Evolutionary conservation across 37 sponge, comb jelly and placozoan species (phyloP), one percentile per base, ranked within the genome.

Genomic region (Oopsacas minuta): DNA sequence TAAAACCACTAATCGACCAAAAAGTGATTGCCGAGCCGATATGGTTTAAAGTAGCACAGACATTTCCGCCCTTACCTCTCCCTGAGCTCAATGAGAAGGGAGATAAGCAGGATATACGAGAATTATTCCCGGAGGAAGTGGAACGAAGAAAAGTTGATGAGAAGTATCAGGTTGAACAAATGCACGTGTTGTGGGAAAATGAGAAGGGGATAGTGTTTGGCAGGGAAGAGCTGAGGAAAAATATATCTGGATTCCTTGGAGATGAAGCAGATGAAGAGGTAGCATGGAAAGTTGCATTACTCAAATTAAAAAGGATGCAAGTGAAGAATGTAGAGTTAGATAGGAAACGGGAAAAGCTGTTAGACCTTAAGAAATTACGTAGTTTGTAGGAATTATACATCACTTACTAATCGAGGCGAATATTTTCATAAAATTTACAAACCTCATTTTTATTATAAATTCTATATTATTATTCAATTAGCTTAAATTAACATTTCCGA

Each of bases 1-100:
- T 61, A 5, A 10, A n/a, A 61, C 75, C 75, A 34, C 75, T 61
- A 61, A n/a, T 61, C 75, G 75, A 61, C 1, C 75, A 61, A n/a
- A n/a, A 61, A 5, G 30, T 61, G 30, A 61, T 61, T 61, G 75
- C 75, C 3, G 75, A 61, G 22, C 75, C 75, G 75, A 61, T 61
- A 32, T 61, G 75, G 75, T n/a, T 61, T 5, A 61, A 61, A 61
- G 75, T 12, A 3, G 75, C 75, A 3, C 32, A 61, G 75, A 12
- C 75, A 3, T 61, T 61, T 61, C 75, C 75, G 17, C 75, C 75
- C 75, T 34, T 61, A 3, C 75, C 75, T 12, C 75, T 34, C 17
- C 75, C 75, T 34, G 30, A n/a, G 3, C 28, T 12, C 20, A n/a
- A 3, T 5, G 75, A 10, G 75, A 61, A 3, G 30, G 49, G 49